Percentiles rank a stretch among this genome's conserved stretches.
phyloP scores from a whole-genome alignment of 2,888 invertebrate genomes.

The Dromius quadrimaculatus region DNA sequence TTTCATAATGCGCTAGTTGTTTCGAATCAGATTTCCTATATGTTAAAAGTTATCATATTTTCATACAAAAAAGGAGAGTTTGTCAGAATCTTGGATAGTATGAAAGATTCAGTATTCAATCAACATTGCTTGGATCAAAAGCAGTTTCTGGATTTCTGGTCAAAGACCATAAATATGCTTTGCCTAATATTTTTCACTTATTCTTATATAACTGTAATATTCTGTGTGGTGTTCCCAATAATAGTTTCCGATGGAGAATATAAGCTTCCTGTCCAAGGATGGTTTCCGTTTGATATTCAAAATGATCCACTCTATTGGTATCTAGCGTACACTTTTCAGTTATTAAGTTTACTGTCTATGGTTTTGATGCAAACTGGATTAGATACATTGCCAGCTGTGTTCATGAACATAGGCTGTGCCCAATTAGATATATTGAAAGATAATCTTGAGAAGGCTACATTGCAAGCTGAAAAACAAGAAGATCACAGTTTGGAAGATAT shows the following conservation, averaged over 20 bases:
- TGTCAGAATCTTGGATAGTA: constrained; percentile 47
- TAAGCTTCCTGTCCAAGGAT: constrained; percentile 55
- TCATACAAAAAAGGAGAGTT: constrained; percentile 51
- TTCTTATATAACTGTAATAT: constrained; percentile 50
- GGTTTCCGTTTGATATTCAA: constrained; percentile 55
- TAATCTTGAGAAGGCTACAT: constrained; percentile 48
- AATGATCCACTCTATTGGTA: constrained; percentile 38
- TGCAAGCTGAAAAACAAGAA: background rate
- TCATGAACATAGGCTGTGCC: constrained; percentile 55
- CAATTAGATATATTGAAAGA: constrained; percentile 55
- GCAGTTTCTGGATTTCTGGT: constrained; percentile 48
- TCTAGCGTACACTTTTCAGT: constrained; percentile 52
- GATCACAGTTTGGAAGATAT: background rate
- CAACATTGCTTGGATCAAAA: constrained; percentile 49
- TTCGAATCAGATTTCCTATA: constrained; percentile 55
- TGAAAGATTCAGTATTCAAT: constrained; percentile 49
- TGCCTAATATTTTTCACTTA: constrained; percentile 47
- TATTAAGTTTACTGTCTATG: constrained; percentile 51
- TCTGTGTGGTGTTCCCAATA: constrained; percentile 55
- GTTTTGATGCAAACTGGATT: constrained; percentile 54
- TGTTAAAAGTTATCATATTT: constrained; percentile 55
- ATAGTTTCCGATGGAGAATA: constrained; percentile 53
- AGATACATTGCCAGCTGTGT: constrained; percentile 54
- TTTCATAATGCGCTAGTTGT: constrained; percentile 55
- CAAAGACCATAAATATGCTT: constrained; percentile 36